Evolutionary conservation across 2,888 invertebrate species (phyloP).

Genomic region (Chrysolina haemoptera): DNA sequence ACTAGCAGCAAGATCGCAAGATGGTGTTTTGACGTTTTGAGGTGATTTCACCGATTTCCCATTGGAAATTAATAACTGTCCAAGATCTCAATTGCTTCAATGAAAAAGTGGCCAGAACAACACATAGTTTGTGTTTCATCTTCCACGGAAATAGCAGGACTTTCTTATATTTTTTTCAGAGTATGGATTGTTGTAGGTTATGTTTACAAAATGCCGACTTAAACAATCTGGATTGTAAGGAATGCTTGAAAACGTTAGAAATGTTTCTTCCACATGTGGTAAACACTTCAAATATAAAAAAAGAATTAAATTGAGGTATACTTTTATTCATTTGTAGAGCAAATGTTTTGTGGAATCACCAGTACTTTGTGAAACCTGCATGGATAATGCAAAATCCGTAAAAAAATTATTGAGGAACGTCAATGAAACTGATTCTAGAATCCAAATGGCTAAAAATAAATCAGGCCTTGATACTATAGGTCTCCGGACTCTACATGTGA

Average conservation of each 20-base stretch:
- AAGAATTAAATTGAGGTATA: neutral
- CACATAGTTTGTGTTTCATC: neutral
- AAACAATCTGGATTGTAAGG: constrained; percentile 12
- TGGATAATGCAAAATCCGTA: constrained; percentile 24
- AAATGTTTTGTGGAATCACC: constrained; percentile 14
- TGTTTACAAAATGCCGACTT: constrained; percentile 34
- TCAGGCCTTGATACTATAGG: constrained; percentile 23
- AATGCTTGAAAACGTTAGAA: constrained; percentile 25
- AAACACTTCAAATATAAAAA: constrained; percentile 2
- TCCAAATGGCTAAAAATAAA: constrained; percentile 10
- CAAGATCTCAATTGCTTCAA: neutral
- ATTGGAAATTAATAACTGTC: neutral
- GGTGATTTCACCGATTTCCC: too few species aligned
- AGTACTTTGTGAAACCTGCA: constrained; percentile 29
- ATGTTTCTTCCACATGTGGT: constrained; percentile 36
- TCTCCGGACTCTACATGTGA: constrained; percentile 24
- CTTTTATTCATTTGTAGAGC: constrained; percentile 29
- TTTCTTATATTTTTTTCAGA: neutral
- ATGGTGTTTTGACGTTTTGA: too few species aligned
- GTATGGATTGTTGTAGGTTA: constrained; percentile 42
- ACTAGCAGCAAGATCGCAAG: too few species aligned
- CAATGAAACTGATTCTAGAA: constrained; percentile 12
- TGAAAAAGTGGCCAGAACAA: neutral
- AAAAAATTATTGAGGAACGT: constrained; percentile 15
- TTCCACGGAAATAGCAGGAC: neutral